Evolutionary conservation across 2,888 invertebrate species (phyloP).

Genomic region (Druceiella hillmani): DNA sequence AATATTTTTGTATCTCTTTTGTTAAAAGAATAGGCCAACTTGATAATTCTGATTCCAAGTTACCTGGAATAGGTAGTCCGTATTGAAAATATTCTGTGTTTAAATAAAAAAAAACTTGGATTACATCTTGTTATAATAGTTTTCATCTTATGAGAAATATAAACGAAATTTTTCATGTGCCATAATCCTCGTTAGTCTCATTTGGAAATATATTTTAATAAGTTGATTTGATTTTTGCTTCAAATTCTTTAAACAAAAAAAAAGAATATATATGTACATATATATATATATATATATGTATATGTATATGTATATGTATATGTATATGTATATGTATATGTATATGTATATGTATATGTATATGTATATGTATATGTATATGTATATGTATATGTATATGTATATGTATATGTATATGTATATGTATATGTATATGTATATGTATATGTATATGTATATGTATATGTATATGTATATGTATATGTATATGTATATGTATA

Average conservation of each 20-base stretch:
- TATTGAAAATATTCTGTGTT: too few species aligned
- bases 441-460: slow-evolving; percentile 1
- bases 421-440: slow-evolving; percentile 1
- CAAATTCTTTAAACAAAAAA: slow-evolving; percentile 1
- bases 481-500: slow-evolving; percentile 1
- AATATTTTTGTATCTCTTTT: too few species aligned
- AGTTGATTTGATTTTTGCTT: too few species aligned
- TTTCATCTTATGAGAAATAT: too few species aligned
- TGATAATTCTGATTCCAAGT: too few species aligned
- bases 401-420: slow-evolving; percentile 1
- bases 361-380: slow-evolving; percentile 1
- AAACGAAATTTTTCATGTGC: too few species aligned
- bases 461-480: slow-evolving; percentile 1
- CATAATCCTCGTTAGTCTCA: too few species aligned
- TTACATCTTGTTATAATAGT: too few species aligned
- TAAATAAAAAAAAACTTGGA: too few species aligned
- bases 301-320: slow-evolving; percentile 1
- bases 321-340: slow-evolving; percentile 1
- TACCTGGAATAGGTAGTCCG: too few species aligned
- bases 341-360: slow-evolving; percentile 1
- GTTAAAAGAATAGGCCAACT: too few species aligned
- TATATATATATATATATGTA: slow-evolving; percentile 1
- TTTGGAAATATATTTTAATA: too few species aligned
- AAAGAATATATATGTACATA: not conserved
- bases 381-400: slow-evolving; percentile 1